Evolutionary conservation across 1,140 invertebrate species (phyloP).

Genomic region (Philaenus spumarius): DNA sequence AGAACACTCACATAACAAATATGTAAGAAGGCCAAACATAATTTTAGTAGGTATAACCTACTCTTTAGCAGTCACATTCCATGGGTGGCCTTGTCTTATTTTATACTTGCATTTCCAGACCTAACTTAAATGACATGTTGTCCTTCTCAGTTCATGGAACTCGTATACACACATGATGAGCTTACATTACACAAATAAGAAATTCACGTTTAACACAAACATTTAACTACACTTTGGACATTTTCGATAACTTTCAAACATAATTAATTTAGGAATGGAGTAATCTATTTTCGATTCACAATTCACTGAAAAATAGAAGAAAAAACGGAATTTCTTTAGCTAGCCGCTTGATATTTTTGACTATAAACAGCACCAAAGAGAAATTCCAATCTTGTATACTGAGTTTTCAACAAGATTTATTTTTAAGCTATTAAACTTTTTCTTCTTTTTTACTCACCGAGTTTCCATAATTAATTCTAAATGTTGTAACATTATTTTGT

Average conservation of each 20-base stretch:
- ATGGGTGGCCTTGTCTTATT: conserved; percentile 14
- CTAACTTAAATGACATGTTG: conserved; percentile 27
- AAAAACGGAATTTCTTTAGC: conserved; percentile 19
- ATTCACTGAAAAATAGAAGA: background rate
- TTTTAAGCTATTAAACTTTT: too few relatives aligned
- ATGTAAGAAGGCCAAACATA: too few relatives aligned
- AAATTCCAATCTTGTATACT: background rate
- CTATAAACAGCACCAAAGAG: conserved; percentile 27
- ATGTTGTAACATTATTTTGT: too few relatives aligned
- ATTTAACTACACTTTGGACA: background rate
- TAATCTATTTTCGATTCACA: background rate
- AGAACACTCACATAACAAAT: too few relatives aligned
- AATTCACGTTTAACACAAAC: too few relatives aligned
- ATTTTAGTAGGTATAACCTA: too few relatives aligned
- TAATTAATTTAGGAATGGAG: background rate
- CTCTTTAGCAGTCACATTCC: conserved; percentile 14
- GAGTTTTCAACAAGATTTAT: too few relatives aligned
- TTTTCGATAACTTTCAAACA: background rate
- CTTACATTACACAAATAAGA: too few relatives aligned
- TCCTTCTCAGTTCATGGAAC: conserved; percentile 25
- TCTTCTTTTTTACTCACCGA: too few relatives aligned
- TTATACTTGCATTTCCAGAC: conserved; percentile 12
- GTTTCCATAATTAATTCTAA: too few relatives aligned
- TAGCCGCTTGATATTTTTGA: conserved; percentile 27
- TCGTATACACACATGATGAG: conserved; percentile 18